These are phyloP conservation scores for Gymnopithys bicolor DNA, from an alignment of 2,797 vertebrate genomes.

Conservation along the genomic window DNA sequence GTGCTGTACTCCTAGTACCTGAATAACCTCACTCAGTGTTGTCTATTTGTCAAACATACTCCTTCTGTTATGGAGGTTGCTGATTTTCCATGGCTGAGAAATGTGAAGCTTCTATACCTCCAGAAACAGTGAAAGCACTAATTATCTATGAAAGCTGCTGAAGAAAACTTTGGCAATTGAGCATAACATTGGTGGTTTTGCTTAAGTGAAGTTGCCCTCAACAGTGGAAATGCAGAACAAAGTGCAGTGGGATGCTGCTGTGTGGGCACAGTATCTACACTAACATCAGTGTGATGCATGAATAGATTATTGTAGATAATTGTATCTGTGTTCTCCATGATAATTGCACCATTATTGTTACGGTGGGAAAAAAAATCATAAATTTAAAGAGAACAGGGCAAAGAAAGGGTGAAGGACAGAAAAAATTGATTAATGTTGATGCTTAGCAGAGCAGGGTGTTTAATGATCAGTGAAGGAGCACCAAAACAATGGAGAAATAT, in stretches of 20 bases:
- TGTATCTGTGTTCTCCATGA: not conserved
- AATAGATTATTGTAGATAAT: not conserved
- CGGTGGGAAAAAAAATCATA: not conserved
- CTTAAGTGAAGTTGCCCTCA: not conserved
- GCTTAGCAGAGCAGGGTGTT: not conserved
- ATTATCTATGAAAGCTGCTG: not conserved
- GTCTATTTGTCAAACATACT: not conserved
- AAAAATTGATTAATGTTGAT: not conserved
- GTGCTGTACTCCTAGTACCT: not conserved
- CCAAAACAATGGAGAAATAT: not conserved
- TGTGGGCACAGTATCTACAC: not conserved
- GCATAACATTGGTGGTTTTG: not conserved
- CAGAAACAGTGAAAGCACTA: not conserved
- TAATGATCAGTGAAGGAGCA: not conserved
- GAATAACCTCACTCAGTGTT: not conserved
- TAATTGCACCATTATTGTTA: not conserved
- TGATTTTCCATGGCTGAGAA: not conserved
- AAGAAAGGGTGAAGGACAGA: not conserved
- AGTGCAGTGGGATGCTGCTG: not conserved
- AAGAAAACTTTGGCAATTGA: not conserved
- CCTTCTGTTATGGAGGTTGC: not conserved
- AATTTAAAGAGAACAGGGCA: not conserved
- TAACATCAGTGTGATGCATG: not conserved
- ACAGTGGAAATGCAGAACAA: not conserved
- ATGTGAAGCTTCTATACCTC: not conserved